Percentiles rank a stretch among this genome's conserved stretches.
phyloP scores from a whole-genome alignment of 2,113 vertebrate genomes.

The Chunga burmeisteri region DNA sequence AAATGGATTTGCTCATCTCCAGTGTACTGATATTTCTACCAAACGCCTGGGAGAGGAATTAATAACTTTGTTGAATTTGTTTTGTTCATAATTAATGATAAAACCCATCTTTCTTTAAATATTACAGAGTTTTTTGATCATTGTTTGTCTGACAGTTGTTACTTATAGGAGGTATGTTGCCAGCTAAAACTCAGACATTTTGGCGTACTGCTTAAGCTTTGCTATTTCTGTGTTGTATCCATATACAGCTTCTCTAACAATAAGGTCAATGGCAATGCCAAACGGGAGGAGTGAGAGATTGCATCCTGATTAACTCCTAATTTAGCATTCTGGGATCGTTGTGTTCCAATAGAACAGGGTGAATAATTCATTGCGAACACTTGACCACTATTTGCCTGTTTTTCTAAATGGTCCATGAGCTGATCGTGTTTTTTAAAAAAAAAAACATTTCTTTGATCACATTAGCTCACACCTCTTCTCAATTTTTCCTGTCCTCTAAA shows the following conservation, averaged over 20 bases:
- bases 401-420: background rate
- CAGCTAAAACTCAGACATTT: background rate
- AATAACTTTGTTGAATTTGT: background rate
- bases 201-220: background rate
- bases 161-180: background rate
- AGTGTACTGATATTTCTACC: background rate
- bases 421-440: background rate
- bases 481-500: background rate
- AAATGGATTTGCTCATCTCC: background rate
- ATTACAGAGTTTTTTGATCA: background rate
- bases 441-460: background rate
- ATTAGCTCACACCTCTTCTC: background rate
- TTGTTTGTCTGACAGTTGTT: background rate
- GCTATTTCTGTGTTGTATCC: background rate
- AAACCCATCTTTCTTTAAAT: background rate
- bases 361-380: conserved; percentile 48
- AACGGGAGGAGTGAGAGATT: background rate
- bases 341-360: conserved; percentile 18
- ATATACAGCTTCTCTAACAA: background rate
- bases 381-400: conserved; percentile 42
- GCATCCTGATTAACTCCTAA: conserved; percentile 41
- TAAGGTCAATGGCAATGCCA: conserved; percentile 46
- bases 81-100: background rate
- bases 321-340: conserved; percentile 50
- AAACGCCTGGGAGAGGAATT: background rate